Evolutionary conservation across 2,888 invertebrate genomes (phyloP).

Genomic region (Dromius quadrimaculatus): DNA sequence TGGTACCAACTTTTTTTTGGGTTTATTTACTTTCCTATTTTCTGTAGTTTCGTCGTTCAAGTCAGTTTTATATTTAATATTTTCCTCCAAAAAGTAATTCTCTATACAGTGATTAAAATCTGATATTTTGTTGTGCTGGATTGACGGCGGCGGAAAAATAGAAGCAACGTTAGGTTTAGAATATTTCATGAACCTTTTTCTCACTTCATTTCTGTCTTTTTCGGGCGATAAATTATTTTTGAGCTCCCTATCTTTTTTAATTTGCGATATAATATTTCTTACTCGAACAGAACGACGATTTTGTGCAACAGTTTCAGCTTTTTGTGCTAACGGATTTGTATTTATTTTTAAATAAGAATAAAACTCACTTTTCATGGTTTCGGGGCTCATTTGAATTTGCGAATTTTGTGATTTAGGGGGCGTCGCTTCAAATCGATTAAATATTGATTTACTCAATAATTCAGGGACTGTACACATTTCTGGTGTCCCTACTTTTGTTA

Average conservation of each 20-base stretch:
- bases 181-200: slow-evolving; percentile 45
- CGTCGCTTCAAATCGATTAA: background rate
- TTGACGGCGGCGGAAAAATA: slow-evolving; percentile 15
- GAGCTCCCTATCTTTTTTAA: slow-evolving; percentile 55
- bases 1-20: slow-evolving; percentile 4
- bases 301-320: slow-evolving; percentile 59
- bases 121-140: slow-evolving; percentile 23
- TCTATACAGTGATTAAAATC: slow-evolving; percentile 37
- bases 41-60: background rate
- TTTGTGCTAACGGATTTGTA: slow-evolving; percentile 61
- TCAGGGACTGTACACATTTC: slow-evolving; percentile 6
- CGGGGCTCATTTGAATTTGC: slow-evolving; percentile 58
- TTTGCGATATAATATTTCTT: slow-evolving; percentile 60
- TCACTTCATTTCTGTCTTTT: slow-evolving; percentile 33
- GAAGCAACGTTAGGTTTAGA: slow-evolving; percentile 32
- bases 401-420: slow-evolving; percentile 17
- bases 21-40: background rate
- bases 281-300: slow-evolving; percentile 63
- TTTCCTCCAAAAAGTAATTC: slow-evolving; percentile 19
- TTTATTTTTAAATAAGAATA: slow-evolving; percentile 64
- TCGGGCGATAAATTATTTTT: slow-evolving; percentile 39
- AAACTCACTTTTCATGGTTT: slow-evolving; percentile 63
- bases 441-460: background rate
- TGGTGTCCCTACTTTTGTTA: background rate
- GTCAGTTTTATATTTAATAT: slow-evolving; percentile 19